Evolutionary conservation across 2,888 invertebrate genomes (phyloP).

Genomic region (Himalopsyche kuldschensis): DNA sequence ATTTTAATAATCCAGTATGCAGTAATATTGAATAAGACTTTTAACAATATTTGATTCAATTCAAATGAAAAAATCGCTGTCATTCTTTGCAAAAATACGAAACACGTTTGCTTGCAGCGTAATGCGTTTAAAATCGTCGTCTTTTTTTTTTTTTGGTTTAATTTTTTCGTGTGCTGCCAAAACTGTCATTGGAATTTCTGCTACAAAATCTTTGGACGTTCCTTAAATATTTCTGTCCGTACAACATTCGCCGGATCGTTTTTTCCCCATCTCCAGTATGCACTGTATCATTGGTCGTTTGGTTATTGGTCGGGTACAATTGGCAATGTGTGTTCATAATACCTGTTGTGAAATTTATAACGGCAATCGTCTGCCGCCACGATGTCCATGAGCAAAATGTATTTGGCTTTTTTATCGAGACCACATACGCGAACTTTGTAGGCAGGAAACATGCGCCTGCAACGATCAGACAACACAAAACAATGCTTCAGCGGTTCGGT

Average conservation of each 20-base stretch:
- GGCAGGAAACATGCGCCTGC: slow-evolving; percentile 97
- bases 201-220: too few species aligned
- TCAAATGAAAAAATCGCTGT: too few species aligned
- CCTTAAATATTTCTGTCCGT: neutral
- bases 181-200: too few species aligned
- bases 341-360: slow-evolving; percentile 94
- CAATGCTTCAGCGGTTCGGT: slow-evolving; percentile 35
- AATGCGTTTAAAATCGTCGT: too few species aligned
- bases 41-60: too few species aligned
- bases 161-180: too few species aligned
- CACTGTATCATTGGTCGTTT: neutral
- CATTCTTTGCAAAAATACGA: too few species aligned
- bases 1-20: too few species aligned
- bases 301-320: neutral
- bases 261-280: neutral
- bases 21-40: too few species aligned
- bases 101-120: too few species aligned
- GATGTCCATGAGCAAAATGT: slow-evolving; percentile 96
- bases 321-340: slow-evolving; percentile 45
- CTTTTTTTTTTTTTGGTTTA: too few species aligned
- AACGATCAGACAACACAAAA: slow-evolving; percentile 51
- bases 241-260: neutral
- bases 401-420: slow-evolving; percentile 96
- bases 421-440: slow-evolving; percentile 96
- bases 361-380: slow-evolving; percentile 95